These are phyloP conservation scores for Strongylocentrotus purpuratus DNA, from an alignment of 35 echinoderm and acorn worm species.

Conservation along the genomic window DNA sequence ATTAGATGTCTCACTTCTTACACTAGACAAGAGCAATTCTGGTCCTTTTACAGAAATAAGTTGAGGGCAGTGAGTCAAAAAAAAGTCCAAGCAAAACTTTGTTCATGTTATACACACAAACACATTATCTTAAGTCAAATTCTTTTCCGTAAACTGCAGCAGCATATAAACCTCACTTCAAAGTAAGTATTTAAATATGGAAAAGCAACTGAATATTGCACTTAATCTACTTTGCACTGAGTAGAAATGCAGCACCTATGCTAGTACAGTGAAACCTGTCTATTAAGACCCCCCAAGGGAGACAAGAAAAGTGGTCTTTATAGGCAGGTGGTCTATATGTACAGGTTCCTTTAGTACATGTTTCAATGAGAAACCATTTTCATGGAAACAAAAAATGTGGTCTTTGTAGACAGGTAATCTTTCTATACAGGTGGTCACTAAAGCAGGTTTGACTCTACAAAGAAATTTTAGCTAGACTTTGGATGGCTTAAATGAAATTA, in stretches of 20 bases:
- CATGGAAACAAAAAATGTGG: too few species aligned
- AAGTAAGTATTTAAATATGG: background rate
- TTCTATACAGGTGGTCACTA: too few species aligned
- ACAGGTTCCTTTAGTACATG: too few species aligned
- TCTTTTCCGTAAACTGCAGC: background rate
- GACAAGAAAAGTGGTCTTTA: too few species aligned
- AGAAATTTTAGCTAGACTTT: too few species aligned
- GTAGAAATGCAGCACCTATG: background rate
- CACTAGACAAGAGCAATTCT: background rate
- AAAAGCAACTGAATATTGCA: constrained; percentile 13
- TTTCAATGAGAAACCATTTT: too few species aligned
- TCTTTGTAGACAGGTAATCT: too few species aligned
- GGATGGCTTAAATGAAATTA: background rate
- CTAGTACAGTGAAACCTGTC: background rate
- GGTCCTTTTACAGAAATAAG: too few species aligned
- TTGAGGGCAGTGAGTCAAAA: too few species aligned
- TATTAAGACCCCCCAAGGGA: too few species aligned
- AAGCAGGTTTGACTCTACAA: too few species aligned
- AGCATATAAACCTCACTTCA: background rate
- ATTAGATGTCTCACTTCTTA: background rate
- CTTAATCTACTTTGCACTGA: background rate
- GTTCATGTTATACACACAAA: background rate
- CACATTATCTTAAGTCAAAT: background rate
- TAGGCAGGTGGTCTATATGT: too few species aligned
- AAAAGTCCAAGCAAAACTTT: background rate